Evolutionary conservation across 2,113 vertebrate genomes (phyloP).

Genomic region (Collichthys lucidus): DNA sequence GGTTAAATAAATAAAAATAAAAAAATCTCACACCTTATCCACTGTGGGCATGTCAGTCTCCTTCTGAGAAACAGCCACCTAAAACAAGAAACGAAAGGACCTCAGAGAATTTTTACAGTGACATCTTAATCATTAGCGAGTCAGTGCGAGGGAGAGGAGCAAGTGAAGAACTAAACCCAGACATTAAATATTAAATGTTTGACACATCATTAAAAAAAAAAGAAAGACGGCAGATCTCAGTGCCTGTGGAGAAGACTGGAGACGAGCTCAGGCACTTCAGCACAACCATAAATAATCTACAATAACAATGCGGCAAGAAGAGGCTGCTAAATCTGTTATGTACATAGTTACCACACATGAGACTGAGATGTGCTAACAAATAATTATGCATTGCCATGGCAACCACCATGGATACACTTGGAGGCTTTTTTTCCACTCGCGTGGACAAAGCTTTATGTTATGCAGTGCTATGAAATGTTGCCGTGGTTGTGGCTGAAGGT

Average conservation of each 20-base stretch:
- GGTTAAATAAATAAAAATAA: too few species aligned
- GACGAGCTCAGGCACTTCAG: constrained; percentile 14
- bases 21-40: constrained; percentile 67
- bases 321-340: constrained; percentile 52
- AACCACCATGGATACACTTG: constrained; percentile 51
- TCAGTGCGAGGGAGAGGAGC: neutral
- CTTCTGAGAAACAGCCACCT: constrained; percentile 74
- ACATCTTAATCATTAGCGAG: constrained; percentile 26
- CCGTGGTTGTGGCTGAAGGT: constrained; percentile 30
- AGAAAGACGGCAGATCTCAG: neutral
- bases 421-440: constrained; percentile 21
- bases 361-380: constrained; percentile 52
- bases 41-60: constrained; percentile 58
- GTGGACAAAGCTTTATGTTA: constrained; percentile 22
- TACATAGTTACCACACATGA: constrained; percentile 59
- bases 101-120: constrained; percentile 6
- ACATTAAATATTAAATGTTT: constrained; percentile 1
- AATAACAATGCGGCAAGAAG: constrained; percentile 26
- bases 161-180: constrained; percentile 14
- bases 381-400: constrained; percentile 59
- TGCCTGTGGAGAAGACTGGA: neutral
- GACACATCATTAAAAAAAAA: neutral
- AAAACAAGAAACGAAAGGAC: constrained; percentile 44
- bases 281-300: constrained; percentile 24
- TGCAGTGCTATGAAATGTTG: constrained; percentile 22